These are phyloP conservation scores for Siphlonurus alternatus DNA, from an alignment of 2,888 invertebrate genomes.

Conservation along the genomic window DNA sequence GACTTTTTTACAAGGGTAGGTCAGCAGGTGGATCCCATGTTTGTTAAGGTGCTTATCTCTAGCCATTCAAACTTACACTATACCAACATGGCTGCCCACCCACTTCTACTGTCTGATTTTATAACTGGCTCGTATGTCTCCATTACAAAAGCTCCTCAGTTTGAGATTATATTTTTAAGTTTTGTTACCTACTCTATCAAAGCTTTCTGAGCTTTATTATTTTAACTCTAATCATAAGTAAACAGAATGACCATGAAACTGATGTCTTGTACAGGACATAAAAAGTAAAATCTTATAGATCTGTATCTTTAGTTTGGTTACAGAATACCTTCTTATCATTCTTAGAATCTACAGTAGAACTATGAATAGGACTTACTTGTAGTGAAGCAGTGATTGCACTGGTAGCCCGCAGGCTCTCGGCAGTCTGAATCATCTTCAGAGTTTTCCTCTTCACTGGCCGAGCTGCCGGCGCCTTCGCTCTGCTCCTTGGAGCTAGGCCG, in stretches of 20 bases:
- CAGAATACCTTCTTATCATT: too few species aligned
- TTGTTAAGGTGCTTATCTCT: too few species aligned
- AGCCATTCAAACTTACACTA: too few species aligned
- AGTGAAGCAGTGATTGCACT: conserved; percentile 58
- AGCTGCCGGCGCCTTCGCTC: conserved; percentile 26
- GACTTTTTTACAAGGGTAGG: too few species aligned
- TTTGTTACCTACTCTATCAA: too few species aligned
- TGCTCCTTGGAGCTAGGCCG: conserved; percentile 22
- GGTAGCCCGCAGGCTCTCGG: conserved; percentile 51
- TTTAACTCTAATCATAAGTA: neutral
- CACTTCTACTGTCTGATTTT: too few species aligned
- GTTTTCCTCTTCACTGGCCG: conserved; percentile 52
- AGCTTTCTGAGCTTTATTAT: conserved; percentile 1
- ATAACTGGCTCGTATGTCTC: too few species aligned
- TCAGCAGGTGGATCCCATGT: too few species aligned
- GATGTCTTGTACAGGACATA: neutral
- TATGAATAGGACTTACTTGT: conserved; percentile 35
- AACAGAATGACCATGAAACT: neutral
- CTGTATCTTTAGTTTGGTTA: too few species aligned
- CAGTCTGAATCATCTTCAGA: conserved; percentile 93
- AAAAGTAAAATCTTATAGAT: neutral
- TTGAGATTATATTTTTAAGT: too few species aligned
- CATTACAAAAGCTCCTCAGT: too few species aligned
- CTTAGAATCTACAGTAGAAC: neutral
- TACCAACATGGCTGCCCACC: too few species aligned